A percentile compares a stretch with the other conserved stretches of the same genome.
These are phyloP conservation scores for Tetraodon nigroviridis DNA, from an alignment of 2,113 vertebrate genomes.

Conservation along the genomic window DNA sequence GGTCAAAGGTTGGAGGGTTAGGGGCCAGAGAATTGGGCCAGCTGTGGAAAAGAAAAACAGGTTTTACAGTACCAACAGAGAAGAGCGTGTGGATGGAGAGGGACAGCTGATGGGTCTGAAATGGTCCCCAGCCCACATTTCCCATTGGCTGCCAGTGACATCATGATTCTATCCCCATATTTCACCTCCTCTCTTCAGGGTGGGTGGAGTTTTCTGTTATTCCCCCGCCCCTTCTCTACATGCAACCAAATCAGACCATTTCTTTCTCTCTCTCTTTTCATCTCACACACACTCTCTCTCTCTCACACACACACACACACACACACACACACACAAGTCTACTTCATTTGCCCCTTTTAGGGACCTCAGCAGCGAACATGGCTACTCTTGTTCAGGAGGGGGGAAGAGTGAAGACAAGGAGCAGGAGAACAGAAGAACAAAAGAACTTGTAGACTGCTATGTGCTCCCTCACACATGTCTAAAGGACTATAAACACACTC, in stretches of 20 bases:
- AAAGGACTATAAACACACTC: constrained; percentile 6
- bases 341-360: constrained; percentile 56
- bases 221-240: constrained; percentile 15
- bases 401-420: constrained; percentile 26
- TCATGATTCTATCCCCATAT: constrained; percentile 70
- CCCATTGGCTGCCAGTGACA: constrained; percentile 75
- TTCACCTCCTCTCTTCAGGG: constrained; percentile 63
- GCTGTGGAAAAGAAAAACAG: constrained; percentile 25
- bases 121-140: constrained; percentile 54
- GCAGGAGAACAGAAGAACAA: constrained; percentile 17
- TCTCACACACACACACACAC: constrained; percentile 13
- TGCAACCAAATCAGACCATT: constrained; percentile 5
- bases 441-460: constrained; percentile 6
- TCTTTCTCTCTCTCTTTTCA: constrained; percentile 11
- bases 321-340: constrained; percentile 2
- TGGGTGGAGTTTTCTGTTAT: constrained; percentile 44
- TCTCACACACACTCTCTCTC: constrained; percentile 12
- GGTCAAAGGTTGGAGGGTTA: constrained; percentile 27
- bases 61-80: constrained; percentile 24
- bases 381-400: constrained; percentile 33
- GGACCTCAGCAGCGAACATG: constrained; percentile 53
- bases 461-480: background rate
- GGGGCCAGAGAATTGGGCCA: constrained; percentile 16
- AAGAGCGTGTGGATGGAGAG: constrained; percentile 56
- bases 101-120: constrained; percentile 69